Evolutionary conservation across 2,797 vertebrate genomes (phyloP).

Genomic region (Aldrovandia affinis): DNA sequence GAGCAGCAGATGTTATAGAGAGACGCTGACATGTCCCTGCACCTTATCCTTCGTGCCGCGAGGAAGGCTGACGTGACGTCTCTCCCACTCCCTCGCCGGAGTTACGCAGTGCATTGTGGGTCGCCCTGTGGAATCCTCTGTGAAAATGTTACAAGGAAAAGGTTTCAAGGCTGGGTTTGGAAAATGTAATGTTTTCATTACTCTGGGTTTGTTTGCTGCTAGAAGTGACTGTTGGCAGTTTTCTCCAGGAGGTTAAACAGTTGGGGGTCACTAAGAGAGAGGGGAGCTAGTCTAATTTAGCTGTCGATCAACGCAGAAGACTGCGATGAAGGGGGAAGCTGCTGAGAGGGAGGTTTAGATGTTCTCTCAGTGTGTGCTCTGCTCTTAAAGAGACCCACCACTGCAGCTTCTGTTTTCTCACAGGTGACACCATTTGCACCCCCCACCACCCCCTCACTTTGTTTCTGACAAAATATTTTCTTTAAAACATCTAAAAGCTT

Average conservation of each 20-base stretch:
- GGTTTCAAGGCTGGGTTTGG: neutral
- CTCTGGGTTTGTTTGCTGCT: neutral
- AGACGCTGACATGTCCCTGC: too few species aligned
- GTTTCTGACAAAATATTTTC: constrained; percentile 18
- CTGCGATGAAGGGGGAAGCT: too few species aligned
- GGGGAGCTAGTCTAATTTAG: neutral
- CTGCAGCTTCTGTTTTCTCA: neutral
- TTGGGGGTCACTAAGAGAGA: neutral
- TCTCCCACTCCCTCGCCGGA: neutral
- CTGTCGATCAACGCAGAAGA: neutral
- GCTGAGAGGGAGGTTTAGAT: neutral
- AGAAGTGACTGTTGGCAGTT: neutral
- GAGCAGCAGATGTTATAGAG: too few species aligned
- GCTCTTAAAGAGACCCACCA: neutral
- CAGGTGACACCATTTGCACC: constrained; percentile 15
- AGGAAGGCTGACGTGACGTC: neutral
- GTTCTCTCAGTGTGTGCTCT: neutral
- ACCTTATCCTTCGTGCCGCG: neutral
- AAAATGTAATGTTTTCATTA: neutral
- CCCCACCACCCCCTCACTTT: neutral
- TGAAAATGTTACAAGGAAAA: neutral
- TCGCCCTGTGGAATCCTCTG: neutral
- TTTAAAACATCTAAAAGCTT: constrained; percentile 14
- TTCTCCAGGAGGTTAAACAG: neutral
- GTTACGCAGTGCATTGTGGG: neutral